Base-by-base conservation (phyloP, 2,888 invertebrate genomes). In the Chymomyza caudatula region DNA sequence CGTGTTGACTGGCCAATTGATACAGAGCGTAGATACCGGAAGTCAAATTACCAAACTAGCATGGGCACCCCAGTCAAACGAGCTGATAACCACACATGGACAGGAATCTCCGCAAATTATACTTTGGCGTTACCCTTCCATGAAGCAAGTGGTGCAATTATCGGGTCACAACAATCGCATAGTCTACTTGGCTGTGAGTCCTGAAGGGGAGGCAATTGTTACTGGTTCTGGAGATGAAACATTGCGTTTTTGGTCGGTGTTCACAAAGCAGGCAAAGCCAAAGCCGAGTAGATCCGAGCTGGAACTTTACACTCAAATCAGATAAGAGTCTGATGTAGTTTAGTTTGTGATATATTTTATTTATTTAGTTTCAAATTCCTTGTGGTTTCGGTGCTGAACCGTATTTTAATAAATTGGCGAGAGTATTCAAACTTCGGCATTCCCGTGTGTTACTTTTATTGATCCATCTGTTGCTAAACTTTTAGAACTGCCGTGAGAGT, bases 221-320 rank as follows among this genome's bases (percentile, higher is more conserved):
- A 99, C 99, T 0, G 99, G 99, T 23, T 98, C 99, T 0, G 99
- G 99, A 0, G 99, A 99, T 90, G 99, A 99, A 90, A 99, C 99
- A 0, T 92, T 99, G 4, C 92, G 99, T 6, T 99, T 99, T 91
- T 99, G 98, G 99, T 98, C 98, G 92, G 98, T 99, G 0, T 99
- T 99, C 91, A 98, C 97, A 87, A 99, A 99, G 92, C 97, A 97
- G 15, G 94, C 97, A 43, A 97, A 97, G 65, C 97, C 97, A 88
- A 96, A 96, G 90, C 97, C 97, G 90, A 97, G 96, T 80, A 96
- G 97, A 90, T 97, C 97, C 70, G 97, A 97, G 60, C 92, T 98
- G 63, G 98, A 97, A 91, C 92, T 98, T 22, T 98, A 97, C 91
- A 96, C 97, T 49, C 96, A 97, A 76, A 95, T 96, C 88, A 94